Percentiles rank a stretch among this genome's conserved stretches.
Evolutionary conservation across 30 jellyfish, hydroid and myxozoan genomes (phyloP).

Genomic region (Turritopsis rubra): DNA sequence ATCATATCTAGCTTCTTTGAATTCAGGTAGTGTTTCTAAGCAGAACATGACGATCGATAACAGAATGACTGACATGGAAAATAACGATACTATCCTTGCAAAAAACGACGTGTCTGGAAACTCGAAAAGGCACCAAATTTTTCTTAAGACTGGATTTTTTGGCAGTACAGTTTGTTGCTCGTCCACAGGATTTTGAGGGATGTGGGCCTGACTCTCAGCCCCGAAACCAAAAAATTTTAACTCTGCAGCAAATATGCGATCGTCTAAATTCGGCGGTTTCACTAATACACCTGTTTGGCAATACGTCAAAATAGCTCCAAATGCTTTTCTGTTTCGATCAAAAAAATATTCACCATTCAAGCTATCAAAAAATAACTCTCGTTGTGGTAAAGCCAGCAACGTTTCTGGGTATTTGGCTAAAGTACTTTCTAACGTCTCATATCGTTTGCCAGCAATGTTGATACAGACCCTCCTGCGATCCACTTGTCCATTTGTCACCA

Average conservation of each 20-base stretch:
- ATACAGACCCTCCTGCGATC: slow-evolving; percentile 36
- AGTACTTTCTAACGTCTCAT: slow-evolving; percentile 79
- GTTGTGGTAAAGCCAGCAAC: slow-evolving; percentile 76
- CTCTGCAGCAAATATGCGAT: slow-evolving; percentile 87
- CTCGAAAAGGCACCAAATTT: slow-evolving; percentile 77
- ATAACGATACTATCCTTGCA: slow-evolving; percentile 75
- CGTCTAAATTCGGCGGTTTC: slow-evolving; percentile 88
- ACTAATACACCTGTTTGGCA: slow-evolving; percentile 86
- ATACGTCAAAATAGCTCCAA: slow-evolving; percentile 84
- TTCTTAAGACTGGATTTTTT: slow-evolving; percentile 43
- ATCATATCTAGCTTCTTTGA: slow-evolving; percentile 49
- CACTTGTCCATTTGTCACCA: slow-evolving; percentile 30
- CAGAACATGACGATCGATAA: slow-evolving; percentile 87
- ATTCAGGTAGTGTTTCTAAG: slow-evolving; percentile 86
- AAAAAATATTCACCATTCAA: slow-evolving; percentile 65
- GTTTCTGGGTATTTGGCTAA: slow-evolving; percentile 82
- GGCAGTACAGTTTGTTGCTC: slow-evolving; percentile 56
- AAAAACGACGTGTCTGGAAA: slow-evolving; percentile 75
- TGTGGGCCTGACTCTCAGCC: slow-evolving; percentile 77
- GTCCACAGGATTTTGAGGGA: slow-evolving; percentile 37
- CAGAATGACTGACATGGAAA: slow-evolving; percentile 72
- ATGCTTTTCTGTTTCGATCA: slow-evolving; percentile 90
- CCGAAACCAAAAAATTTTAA: slow-evolving; percentile 92
- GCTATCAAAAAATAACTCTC: slow-evolving; percentile 74
- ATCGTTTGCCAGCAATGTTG: slow-evolving; percentile 77